A percentile compares a stretch with the other conserved stretches of the same genome.
phyloP scores from a whole-genome alignment of 2,888 invertebrate species.

The Tipula vernalis region DNA sequence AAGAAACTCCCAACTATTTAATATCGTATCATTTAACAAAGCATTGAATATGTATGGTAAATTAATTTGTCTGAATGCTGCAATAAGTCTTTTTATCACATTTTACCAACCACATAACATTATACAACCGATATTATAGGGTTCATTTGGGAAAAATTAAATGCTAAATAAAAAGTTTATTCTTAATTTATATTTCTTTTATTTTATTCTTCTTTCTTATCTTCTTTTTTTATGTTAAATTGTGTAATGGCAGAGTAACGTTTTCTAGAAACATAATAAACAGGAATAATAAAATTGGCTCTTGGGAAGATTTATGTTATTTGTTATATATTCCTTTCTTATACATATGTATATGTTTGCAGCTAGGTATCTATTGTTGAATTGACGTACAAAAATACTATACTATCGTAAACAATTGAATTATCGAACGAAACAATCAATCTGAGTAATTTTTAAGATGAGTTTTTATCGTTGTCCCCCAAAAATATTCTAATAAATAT shows the following conservation, averaged over 20 bases:
- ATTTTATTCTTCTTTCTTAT: background rate
- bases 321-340: background rate
- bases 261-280: background rate
- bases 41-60: background rate
- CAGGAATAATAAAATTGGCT: background rate
- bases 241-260: background rate
- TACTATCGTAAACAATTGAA: too few species aligned
- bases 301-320: background rate
- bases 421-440: too few species aligned
- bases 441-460: too few species aligned
- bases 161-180: background rate
- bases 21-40: background rate
- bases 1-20: background rate
- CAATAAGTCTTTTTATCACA: background rate
- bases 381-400: too few species aligned
- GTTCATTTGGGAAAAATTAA: background rate
- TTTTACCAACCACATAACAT: background rate
- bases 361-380: too few species aligned
- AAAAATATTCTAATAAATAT: too few species aligned
- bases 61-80: background rate
- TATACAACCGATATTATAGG: background rate
- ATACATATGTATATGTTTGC: background rate
- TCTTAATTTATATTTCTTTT: background rate
- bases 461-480: too few species aligned
- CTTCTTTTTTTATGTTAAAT: background rate